Conservation (phyloP, 1,140 invertebrate species). For the Penaeus japonicus region DNA sequence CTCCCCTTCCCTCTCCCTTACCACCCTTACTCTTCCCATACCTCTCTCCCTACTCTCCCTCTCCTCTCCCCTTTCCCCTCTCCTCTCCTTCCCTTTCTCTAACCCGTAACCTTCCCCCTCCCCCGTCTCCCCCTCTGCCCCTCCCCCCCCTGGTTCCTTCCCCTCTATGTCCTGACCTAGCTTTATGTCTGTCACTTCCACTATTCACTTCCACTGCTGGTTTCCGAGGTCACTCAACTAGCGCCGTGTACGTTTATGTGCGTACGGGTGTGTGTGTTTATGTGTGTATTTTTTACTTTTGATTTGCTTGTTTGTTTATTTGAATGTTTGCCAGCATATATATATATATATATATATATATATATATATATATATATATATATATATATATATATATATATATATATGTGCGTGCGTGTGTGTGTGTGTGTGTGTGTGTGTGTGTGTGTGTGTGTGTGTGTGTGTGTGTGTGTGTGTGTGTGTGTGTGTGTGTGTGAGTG, state of each 20-base stretch:
- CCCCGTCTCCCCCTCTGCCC: not conserved
- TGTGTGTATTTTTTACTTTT: not conserved
- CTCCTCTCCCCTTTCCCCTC: not conserved
- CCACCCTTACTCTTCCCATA: not conserved
- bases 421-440: not conserved
- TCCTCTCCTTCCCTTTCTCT: not conserved
- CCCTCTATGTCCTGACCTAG: not conserved
- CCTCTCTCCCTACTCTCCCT: not conserved
- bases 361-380: not conserved
- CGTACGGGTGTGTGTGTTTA: not conserved
- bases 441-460: not conserved
- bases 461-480: not conserved
- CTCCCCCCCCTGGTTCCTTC: not conserved
- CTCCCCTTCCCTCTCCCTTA: not conserved
- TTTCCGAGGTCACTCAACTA: not conserved
- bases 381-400: conserved; percentile 9
- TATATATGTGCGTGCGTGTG: not conserved
- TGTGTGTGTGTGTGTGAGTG: not conserved
- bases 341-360: not conserved
- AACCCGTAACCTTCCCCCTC: not conserved
- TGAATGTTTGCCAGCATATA: not conserved
- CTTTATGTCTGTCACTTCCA: not conserved
- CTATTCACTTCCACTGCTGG: not conserved
- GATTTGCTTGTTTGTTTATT: not conserved
- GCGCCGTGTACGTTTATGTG: not conserved